A percentile compares a stretch with the other conserved stretches of the same genome.
Evolutionary conservation across 2,888 invertebrate species (phyloP).

Genomic region (Melanchra persicariae): DNA sequence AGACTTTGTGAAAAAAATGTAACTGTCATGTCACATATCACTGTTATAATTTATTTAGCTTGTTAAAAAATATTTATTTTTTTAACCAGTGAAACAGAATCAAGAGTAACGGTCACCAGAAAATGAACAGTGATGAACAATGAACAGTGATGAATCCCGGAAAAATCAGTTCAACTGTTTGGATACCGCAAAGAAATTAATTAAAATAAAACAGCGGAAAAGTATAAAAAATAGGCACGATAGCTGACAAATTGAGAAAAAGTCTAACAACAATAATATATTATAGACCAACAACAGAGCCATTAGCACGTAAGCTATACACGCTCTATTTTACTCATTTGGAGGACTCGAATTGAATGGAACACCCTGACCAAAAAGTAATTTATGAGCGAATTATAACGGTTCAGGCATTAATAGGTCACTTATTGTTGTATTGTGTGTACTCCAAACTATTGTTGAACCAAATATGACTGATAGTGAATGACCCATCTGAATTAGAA

Average conservation of each 20-base stretch:
- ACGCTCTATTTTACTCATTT: neutral
- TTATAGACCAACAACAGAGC: neutral
- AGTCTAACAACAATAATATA: neutral
- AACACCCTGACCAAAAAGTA: neutral
- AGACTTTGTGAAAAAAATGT: neutral
- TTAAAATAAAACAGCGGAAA: neutral
- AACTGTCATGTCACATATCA: too few relatives aligned
- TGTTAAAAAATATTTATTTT: too few relatives aligned
- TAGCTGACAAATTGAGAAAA: neutral
- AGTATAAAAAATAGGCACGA: neutral
- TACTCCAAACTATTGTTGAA: conserved; percentile 26
- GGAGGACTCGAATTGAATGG: conserved; percentile 11
- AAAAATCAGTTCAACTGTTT: neutral
- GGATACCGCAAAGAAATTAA: neutral
- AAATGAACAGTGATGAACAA: neutral
- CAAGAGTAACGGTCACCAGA: too few relatives aligned
- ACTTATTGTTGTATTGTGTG: conserved; percentile 44
- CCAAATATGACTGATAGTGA: conserved; percentile 24
- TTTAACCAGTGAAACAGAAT: too few relatives aligned
- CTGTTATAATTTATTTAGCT: too few relatives aligned
- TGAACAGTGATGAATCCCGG: too few relatives aligned
- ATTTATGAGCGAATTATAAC: conserved; percentile 14
- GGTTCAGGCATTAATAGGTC: conserved; percentile 20
- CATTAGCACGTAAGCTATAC: neutral
- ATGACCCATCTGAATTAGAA: conserved; percentile 27